Conservation (phyloP, 2,113 vertebrate species). For the Pantherophis guttatus region DNA sequence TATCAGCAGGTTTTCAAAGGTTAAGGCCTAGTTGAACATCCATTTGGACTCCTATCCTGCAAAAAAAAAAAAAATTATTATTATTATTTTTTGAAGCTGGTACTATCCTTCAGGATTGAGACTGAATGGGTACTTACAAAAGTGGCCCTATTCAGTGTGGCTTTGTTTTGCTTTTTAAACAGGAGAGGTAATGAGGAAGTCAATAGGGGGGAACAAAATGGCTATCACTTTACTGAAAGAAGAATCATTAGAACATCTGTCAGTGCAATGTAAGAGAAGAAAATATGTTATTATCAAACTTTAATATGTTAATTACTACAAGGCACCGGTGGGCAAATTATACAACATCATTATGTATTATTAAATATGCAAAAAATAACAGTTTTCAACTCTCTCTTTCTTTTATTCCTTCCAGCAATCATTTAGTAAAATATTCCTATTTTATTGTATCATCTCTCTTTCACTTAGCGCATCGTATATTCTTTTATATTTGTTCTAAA, state of each 20-base stretch:
- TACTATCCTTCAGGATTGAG: slow-evolving; percentile 63
- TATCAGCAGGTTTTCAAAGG: slow-evolving; percentile 87
- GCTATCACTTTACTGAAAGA: slow-evolving; percentile 51
- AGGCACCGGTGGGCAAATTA: slow-evolving; percentile 43
- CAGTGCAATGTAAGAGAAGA: slow-evolving; percentile 27
- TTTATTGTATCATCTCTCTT: neutral
- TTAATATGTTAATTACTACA: slow-evolving; percentile 56
- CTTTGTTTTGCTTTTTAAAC: slow-evolving; percentile 72
- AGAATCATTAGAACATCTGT: slow-evolving; percentile 60
- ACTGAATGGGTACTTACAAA: slow-evolving; percentile 63
- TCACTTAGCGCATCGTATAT: neutral
- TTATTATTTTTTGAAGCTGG: slow-evolving; percentile 45
- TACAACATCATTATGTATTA: slow-evolving; percentile 29
- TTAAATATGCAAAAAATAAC: slow-evolving; percentile 16
- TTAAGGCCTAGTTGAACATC: slow-evolving; percentile 97
- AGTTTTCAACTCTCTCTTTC: neutral
- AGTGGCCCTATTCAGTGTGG: slow-evolving; percentile 52
- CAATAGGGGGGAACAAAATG: slow-evolving; percentile 61
- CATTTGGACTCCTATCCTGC: slow-evolving; percentile 91
- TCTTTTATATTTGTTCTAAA: neutral
- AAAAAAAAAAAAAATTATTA: slow-evolving; percentile 55
- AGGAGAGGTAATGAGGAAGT: slow-evolving; percentile 67
- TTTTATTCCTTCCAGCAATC: neutral
- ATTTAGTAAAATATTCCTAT: slow-evolving; percentile 13
- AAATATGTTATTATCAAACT: slow-evolving; percentile 50